Percentiles rank a stretch among this genome's conserved stretches.
Conservation (phyloP, 2,888 invertebrate genomes). For the Chrysotoxum bicinctum region DNA sequence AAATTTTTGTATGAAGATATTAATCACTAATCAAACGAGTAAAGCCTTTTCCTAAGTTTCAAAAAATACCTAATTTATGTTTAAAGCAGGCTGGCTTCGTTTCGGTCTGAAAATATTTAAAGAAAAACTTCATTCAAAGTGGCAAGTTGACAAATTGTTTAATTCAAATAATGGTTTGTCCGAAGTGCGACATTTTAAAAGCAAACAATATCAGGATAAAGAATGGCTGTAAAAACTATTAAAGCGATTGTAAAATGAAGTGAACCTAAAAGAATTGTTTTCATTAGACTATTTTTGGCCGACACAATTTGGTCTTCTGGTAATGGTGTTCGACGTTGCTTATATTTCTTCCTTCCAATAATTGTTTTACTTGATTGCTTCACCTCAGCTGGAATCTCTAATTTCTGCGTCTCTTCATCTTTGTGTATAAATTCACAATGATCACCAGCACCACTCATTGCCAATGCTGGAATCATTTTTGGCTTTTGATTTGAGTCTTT, state of each 20-base stretch:
- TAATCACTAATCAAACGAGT: too few species aligned
- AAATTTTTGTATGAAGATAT: too few species aligned
- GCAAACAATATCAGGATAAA: conserved; percentile 77
- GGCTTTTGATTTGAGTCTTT: background rate
- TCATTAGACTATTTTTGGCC: conserved; percentile 74
- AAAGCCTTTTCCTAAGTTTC: too few species aligned
- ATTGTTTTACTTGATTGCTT: background rate
- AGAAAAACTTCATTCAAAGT: background rate
- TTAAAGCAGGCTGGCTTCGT: too few species aligned
- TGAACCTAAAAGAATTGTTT: conserved; percentile 76
- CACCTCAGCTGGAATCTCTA: background rate
- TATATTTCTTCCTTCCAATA: conserved; percentile 48
- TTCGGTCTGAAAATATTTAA: too few species aligned
- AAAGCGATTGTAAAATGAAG: conserved; percentile 77
- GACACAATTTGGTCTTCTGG: conserved; percentile 40
- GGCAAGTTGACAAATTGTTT: background rate
- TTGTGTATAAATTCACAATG: conserved; percentile 1
- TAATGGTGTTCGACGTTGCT: conserved; percentile 66
- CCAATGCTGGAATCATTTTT: background rate
- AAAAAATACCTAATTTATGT: too few species aligned
- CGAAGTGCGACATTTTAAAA: background rate
- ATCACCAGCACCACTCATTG: conserved; percentile 36
- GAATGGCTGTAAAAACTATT: conserved; percentile 77
- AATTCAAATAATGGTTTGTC: background rate
- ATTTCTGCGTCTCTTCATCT: background rate